phyloP scores from a whole-genome alignment of 2,888 invertebrate species.

The Dryococelus australis region DNA sequence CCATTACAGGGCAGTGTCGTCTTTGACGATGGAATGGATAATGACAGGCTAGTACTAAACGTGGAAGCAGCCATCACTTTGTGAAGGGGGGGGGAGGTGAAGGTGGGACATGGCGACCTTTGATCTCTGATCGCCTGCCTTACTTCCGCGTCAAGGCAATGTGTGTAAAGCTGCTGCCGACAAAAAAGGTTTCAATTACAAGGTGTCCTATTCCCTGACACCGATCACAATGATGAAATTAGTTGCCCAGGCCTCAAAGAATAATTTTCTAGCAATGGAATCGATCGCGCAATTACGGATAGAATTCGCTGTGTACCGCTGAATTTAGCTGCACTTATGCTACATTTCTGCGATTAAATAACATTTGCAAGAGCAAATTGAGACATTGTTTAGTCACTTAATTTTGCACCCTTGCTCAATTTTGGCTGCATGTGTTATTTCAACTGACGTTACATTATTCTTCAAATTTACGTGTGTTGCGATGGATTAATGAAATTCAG shows the following conservation, averaged over 20 bases:
- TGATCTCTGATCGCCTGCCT: not conserved
- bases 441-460: too few species aligned
- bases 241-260: not conserved
- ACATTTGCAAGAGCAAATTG: too few species aligned
- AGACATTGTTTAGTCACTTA: too few species aligned
- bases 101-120: not conserved
- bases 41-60: not conserved
- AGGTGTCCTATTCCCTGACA: not conserved
- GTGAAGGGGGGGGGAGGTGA: too few species aligned
- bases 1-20: conserved; percentile 4
- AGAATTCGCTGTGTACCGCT: too few species aligned
- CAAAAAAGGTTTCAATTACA: not conserved
- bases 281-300: not conserved
- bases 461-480: too few species aligned
- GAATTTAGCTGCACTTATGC: too few species aligned
- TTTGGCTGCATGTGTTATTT: too few species aligned
- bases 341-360: too few species aligned
- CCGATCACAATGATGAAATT: not conserved
- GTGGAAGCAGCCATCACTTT: not conserved
- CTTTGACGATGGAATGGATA: not conserved
- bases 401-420: too few species aligned
- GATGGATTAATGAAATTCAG: too few species aligned
- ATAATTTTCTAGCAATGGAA: not conserved
- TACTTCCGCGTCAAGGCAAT: not conserved
- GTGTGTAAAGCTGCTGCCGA: not conserved